Evolutionary conservation across 1,140 invertebrate genomes (phyloP), one percentile per base, ranked within the genome.

Genomic region (Drosophila paulistorum): DNA sequence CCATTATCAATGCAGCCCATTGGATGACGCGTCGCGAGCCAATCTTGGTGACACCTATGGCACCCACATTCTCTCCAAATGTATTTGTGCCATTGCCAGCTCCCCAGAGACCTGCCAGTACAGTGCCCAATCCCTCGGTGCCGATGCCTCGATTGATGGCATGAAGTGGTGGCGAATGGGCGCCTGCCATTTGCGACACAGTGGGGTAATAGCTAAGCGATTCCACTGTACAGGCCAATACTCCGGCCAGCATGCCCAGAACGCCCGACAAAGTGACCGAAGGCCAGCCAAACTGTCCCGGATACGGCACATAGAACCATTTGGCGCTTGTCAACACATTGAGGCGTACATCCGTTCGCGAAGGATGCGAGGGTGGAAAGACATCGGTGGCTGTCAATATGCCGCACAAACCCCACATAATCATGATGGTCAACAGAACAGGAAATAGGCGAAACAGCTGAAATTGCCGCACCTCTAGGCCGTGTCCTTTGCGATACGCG

Each of bases 121-220:
- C 92, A 0, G 96, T 97, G 9, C 97, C 97, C 9, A 98, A 73
- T 0, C 97, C 97, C 92, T 98, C 97, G 0, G 96, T 95, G 5
- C 95, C 95, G 37, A 98, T 96, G 0, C 97, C 97, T 9, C 97
- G 94, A 91, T 97, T 97, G 61, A 98, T 96, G 0, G 97, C 97
- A 90, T 97, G 96, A 6, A 96, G 91, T 0, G 97, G 97, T 0
- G 97, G 97, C 0, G 96, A 94, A 0, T 96, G 95, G 0, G 96
- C 97, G 14, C 94, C 95, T 64, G 96, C 95, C 94, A 97, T 95
- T 90, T 95, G 94, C 0, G 97, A 96, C 3, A 96, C 96, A 3
- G 97, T 97, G 48, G 96, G 96, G 92, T 98, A 98, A 92, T 98
- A 97, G 79, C 97, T 97, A 62, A 98, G 95, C 1, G 96, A 97